Base-by-base conservation (phyloP, 1,140 invertebrate genomes). In the Drosophila truncata region DNA sequence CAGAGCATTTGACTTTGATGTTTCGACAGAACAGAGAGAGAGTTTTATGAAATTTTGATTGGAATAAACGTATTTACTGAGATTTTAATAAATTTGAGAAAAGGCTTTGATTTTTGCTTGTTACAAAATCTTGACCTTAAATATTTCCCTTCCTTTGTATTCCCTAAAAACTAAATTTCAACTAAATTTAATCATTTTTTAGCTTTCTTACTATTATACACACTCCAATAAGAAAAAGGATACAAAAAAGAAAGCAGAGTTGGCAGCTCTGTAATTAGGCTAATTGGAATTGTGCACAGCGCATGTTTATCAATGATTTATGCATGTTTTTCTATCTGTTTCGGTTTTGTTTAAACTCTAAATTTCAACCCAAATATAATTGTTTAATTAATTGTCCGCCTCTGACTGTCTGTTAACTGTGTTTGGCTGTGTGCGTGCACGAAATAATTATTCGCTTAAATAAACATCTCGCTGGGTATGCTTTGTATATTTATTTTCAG, bases 361-460 rank as follows among this genome's bases (percentile, higher is more conserved):
- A 49, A 35, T 61, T 82, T 47, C 33, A 65, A 27, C 64, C 55
- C 33, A 55, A 49, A 58, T 78, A 69, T 88, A 88, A 88, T 83
- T 80, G 78, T 80, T 87, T 74, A 78, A 87, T 83, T 83, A 73
- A 82, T 78, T 69, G 61, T 54, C 25, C 46, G 31, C 49, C 33
- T 57, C 42, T 52, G 71, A 16, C 66, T 65, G 55, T 65, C 39
- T 55, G 60, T 14, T 47, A 29, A 4, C 14, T 37, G 2, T 49
- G 16, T 49, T 14, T 39, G 2, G 35, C 37, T 61, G 33, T 59
- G 33, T 55, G 52, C 58, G 41, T 55, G 41, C 50, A 62, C 77
- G 46, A 82, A 82, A 69, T 82, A 87, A 61, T 62, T 86, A 80
- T 83, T 78, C 67, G 84, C 71, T 88, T 80, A 87, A 88, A 77